Evolutionary conservation across 1,140 invertebrate species (phyloP).

Genomic region (Dolichoris vasculosae): DNA sequence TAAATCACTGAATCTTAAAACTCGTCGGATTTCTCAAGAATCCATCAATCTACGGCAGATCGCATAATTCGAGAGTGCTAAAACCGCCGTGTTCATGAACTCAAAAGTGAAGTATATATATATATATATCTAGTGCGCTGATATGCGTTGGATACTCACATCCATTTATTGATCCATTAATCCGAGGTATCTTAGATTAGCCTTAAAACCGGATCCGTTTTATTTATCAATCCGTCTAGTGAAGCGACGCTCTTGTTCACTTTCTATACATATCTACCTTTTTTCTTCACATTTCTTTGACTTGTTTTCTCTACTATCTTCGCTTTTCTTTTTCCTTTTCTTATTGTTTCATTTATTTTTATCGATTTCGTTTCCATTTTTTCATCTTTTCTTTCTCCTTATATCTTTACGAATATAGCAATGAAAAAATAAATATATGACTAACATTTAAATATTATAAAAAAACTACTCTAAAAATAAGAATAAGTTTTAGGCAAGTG

Average conservation of each 20-base stretch:
- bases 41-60: conserved; percentile 43
- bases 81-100: not conserved
- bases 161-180: conserved; percentile 57
- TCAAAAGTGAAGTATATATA: not conserved
- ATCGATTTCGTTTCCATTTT: not conserved
- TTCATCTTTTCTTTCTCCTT: not conserved
- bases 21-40: conserved; percentile 12
- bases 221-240: conserved; percentile 62
- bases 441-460: not conserved
- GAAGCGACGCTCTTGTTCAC: conserved; percentile 46
- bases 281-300: conserved; percentile 35
- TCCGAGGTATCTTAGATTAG: conserved; percentile 58
- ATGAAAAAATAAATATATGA: too few species aligned
- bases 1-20: conserved; percentile 44
- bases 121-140: too few species aligned
- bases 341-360: not conserved
- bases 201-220: conserved; percentile 63
- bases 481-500: too few species aligned
- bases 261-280: conserved; percentile 31
- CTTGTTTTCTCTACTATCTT: conserved; percentile 13
- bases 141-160: conserved; percentile 13
- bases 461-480: too few species aligned
- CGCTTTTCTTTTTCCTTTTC: not conserved
- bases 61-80: not conserved
- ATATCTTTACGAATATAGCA: not conserved